Base-by-base conservation (phyloP, 2,888 invertebrate species). In the Noctua comes region DNA sequence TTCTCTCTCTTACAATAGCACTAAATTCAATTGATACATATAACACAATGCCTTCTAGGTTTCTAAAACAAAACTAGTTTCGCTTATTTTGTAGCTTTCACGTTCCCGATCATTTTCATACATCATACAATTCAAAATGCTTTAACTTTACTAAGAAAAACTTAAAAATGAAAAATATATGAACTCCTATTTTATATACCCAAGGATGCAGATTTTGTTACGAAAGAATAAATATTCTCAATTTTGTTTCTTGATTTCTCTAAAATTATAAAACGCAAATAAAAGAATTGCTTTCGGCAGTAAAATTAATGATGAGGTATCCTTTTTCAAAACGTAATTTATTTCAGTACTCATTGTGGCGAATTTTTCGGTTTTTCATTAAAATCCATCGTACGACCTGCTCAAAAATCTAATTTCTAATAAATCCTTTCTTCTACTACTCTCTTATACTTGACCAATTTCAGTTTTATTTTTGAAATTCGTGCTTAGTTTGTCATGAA, bases 111-210 rank as follows among this genome's bases (percentile, higher is more conserved):
- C 10, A 68, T 59, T 68, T 51, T 51, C 31, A 5, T 16, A n/a
- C 18, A 31, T 69, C 21, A 65, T 65, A 69, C 21, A 57, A 79
- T 73, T 24, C 7, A 51, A 79, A 73, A 65, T 36, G 4, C 13
- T 36, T 51, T 59, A 48, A 59, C 6, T 51, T 36, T 68, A 13
- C 11, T 10, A 21, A 62, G 27, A 31, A 62, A 59, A 21, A 21
- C 4, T 31, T 21, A 62, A 36, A 1, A 2, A 54, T 59, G 27
- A 36, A 73, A 71, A 71, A 54, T 24, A 70, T 62, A 68, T 62
- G 10, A 18, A 36, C 6, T 3, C 8, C 10, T 27, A 27, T 79
- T 79, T 51, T 43, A 43, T 21, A 11, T 70, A 24, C 62, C 3
- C n/a, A 40, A 77, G 10, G 40, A n/a, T 59, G 3, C 40, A 7